Conservation (phyloP, 2,113 vertebrate species). For the Ramphastos sulfuratus region DNA sequence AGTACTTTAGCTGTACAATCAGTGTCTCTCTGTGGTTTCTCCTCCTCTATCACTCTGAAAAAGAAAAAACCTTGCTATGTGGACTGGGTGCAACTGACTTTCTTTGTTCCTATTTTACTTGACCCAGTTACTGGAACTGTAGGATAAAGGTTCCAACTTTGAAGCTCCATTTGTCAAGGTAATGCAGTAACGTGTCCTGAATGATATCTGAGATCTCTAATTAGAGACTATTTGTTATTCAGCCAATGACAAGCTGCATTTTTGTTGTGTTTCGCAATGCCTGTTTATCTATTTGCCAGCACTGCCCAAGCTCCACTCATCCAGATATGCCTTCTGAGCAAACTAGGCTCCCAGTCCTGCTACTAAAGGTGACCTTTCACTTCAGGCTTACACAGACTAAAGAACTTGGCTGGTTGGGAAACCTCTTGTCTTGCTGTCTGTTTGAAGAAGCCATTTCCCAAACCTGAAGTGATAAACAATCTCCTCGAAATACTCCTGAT, state of each 20-base stretch:
- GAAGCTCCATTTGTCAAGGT: not conserved
- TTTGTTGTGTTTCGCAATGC: not conserved
- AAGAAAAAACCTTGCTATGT: not conserved
- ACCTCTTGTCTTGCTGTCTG: not conserved
- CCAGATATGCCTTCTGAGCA: not conserved
- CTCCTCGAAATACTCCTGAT: not conserved
- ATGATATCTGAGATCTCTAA: not conserved
- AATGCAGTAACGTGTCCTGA: not conserved
- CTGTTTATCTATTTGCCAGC: not conserved
- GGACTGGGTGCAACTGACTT: not conserved
- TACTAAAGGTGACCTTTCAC: not conserved
- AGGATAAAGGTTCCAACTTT: not conserved
- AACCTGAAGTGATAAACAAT: not conserved
- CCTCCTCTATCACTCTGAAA: not conserved
- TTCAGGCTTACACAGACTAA: not conserved
- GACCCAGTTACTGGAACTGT: not conserved
- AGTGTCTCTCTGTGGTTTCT: not conserved
- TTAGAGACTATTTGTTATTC: not conserved
- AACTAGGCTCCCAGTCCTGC: not conserved
- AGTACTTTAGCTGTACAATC: not conserved
- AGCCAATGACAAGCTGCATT: not conserved
- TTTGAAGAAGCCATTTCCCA: not conserved
- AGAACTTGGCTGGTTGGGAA: not conserved
- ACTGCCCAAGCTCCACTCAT: not conserved
- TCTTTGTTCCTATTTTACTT: not conserved